These are phyloP conservation scores for Hiodon tergisus DNA, from an alignment of 2,113 vertebrate species.

Conservation along the genomic window DNA sequence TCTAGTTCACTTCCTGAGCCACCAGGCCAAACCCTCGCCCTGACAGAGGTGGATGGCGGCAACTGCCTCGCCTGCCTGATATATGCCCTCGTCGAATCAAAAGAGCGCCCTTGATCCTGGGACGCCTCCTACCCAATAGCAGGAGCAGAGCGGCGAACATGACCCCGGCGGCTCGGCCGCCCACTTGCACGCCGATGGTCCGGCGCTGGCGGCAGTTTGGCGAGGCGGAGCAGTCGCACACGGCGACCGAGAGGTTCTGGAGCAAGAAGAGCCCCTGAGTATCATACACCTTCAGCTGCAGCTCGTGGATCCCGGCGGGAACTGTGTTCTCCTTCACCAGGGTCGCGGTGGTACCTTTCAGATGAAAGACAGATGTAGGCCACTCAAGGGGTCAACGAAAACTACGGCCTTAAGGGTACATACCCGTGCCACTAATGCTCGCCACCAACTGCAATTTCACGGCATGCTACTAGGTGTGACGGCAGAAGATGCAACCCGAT, in stretches of 20 bases:
- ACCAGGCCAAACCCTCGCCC: too few relatives aligned
- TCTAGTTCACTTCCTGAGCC: too few relatives aligned
- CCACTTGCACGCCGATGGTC: background rate
- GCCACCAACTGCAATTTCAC: background rate
- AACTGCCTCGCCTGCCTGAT: too few relatives aligned
- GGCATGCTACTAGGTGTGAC: background rate
- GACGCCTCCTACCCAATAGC: constrained; percentile 41
- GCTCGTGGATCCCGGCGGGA: constrained; percentile 24
- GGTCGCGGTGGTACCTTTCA: constrained; percentile 39
- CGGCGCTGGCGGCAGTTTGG: constrained; percentile 26
- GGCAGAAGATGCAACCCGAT: background rate
- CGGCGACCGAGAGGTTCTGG: constrained; percentile 49
- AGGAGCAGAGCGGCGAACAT: constrained; percentile 26
- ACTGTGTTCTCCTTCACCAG: constrained; percentile 42
- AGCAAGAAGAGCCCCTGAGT: constrained; percentile 29
- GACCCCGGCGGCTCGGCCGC: background rate
- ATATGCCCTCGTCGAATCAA: too few relatives aligned
- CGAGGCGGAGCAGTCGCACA: constrained; percentile 44
- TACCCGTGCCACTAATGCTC: background rate
- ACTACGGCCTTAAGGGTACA: background rate
- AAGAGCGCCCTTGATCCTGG: background rate
- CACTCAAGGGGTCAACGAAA: background rate
- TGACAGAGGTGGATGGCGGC: too few relatives aligned
- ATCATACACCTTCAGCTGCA: constrained; percentile 48
- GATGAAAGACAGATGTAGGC: background rate